Percentiles rank a stretch among this genome's conserved stretches.
Conservation (phyloP, 2,888 invertebrate genomes). For the Cabera pusaria region DNA sequence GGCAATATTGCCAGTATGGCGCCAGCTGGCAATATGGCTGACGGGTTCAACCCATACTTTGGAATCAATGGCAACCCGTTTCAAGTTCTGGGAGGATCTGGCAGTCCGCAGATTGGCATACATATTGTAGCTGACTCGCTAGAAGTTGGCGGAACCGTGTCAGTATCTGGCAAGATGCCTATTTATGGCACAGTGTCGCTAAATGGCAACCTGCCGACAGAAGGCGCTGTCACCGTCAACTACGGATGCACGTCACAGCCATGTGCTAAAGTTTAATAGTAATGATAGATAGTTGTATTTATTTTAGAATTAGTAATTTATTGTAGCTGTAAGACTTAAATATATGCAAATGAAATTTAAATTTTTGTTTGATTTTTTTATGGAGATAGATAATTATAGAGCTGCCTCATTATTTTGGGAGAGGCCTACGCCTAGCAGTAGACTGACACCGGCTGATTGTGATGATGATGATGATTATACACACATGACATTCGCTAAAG, state of each 20-base stretch:
- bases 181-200: conserved; percentile 52
- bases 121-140: conserved; percentile 53
- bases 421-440: no score
- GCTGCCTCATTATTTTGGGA: no score
- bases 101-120: conserved; percentile 41
- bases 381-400: no score
- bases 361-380: no score
- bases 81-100: conserved; percentile 1
- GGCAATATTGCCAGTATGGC: background rate
- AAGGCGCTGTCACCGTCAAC: conserved; percentile 50
- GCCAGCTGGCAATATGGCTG: conserved; percentile 1
- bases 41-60: conserved; percentile 1
- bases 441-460: no score
- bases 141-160: conserved; percentile 54
- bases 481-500: no score
- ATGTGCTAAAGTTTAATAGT: background rate
- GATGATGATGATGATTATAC: no score
- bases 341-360: background rate
- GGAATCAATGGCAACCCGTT: conserved; percentile 16
- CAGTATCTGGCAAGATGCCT: conserved; percentile 57
- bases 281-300: background rate
- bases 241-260: conserved; percentile 37
- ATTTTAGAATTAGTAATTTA: conserved; percentile 6
- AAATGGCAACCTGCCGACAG: conserved; percentile 53
- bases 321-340: conserved; percentile 1